These are phyloP conservation scores for Lochmaea crataegi DNA, from an alignment of 2,888 invertebrate genomes.

Conservation along the genomic window DNA sequence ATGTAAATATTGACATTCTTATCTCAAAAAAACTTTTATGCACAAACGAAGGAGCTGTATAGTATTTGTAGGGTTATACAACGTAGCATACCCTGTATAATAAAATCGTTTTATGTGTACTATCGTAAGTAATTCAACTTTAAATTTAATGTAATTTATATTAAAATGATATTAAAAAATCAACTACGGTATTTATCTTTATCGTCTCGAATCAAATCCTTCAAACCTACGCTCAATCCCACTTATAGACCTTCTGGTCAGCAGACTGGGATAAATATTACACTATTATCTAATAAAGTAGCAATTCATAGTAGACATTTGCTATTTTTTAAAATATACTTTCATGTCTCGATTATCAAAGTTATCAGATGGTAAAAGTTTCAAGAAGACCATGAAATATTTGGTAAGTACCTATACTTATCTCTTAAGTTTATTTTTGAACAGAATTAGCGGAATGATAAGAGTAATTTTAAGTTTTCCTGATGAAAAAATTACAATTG, in stretches of 20 bases:
- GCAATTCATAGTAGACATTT: conserved; percentile 15
- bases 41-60: no score
- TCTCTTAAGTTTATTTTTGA: background rate
- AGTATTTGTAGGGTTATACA: no score
- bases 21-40: no score
- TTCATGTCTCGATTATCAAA: conserved; percentile 5
- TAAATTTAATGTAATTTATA: background rate
- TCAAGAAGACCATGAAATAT: conserved; percentile 19
- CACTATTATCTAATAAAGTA: conserved; percentile 32
- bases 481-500: background rate
- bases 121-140: background rate
- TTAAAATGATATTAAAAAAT: conserved; percentile 1
- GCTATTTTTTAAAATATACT: conserved; percentile 17
- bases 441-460: background rate
- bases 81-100: no score
- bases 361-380: background rate
- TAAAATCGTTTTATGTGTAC: no score
- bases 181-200: conserved; percentile 6
- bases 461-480: background rate
- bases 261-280: conserved; percentile 6
- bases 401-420: conserved; percentile 29
- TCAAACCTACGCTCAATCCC: conserved; percentile 15
- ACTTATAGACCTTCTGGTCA: conserved; percentile 15
- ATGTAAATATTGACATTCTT: no score
- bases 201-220: conserved; percentile 15